Conservation (phyloP, 1,140 invertebrate species). For the Drosophila tropicalis region DNA sequence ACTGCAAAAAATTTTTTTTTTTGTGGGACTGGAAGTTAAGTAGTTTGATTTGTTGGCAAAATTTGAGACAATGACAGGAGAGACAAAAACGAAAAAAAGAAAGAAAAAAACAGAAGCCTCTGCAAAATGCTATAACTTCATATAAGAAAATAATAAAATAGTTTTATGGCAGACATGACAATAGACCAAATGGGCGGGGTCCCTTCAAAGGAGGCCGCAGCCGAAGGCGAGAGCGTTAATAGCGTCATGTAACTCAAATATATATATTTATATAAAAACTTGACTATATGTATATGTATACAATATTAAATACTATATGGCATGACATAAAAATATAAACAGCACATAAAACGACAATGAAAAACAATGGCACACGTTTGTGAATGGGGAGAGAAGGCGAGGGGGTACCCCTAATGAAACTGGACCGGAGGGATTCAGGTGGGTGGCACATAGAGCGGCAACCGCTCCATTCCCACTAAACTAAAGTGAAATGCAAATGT, state of each 20-base stretch:
- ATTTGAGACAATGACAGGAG: slow-evolving; percentile 18
- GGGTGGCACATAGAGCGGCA: not conserved
- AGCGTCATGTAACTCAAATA: slow-evolving; percentile 66
- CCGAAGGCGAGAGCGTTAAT: slow-evolving; percentile 19
- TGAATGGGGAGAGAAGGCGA: slow-evolving; percentile 23
- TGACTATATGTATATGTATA: slow-evolving; percentile 11
- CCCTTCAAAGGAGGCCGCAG: not conserved
- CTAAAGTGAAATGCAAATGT: slow-evolving; percentile 73
- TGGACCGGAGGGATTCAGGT: slow-evolving; percentile 57
- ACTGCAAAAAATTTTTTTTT: not conserved
- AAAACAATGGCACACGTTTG: slow-evolving; percentile 75
- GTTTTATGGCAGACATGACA: slow-evolving; percentile 77
- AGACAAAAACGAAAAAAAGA: not conserved
- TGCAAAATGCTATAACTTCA: slow-evolving; percentile 57
- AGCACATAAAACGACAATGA: slow-evolving; percentile 80
- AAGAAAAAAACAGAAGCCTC: slow-evolving; percentile 22
- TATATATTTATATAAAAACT: slow-evolving; percentile 57
- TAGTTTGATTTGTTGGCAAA: slow-evolving; percentile 65
- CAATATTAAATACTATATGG: slow-evolving; percentile 77
- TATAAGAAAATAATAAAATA: slow-evolving; percentile 68
- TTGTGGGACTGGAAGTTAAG: slow-evolving; percentile 41
- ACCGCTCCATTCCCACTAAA: too few relatives aligned
- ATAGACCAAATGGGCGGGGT: not conserved
- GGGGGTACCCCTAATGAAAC: slow-evolving; percentile 64
- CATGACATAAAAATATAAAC: slow-evolving; percentile 80